Conservation (phyloP, 2,113 vertebrate species). For the Neolamprologus toae region DNA sequence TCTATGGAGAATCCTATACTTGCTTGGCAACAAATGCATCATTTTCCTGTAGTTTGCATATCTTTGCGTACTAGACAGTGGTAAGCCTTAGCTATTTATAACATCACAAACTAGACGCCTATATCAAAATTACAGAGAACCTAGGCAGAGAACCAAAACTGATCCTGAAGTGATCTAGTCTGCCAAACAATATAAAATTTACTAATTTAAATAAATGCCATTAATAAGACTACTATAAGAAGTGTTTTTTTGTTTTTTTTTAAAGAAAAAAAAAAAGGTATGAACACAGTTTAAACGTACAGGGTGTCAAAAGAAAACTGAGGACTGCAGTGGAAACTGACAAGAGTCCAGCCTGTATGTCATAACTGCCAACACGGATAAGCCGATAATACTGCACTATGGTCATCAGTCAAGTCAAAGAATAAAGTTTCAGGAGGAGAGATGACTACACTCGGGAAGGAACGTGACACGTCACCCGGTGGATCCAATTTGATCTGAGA, state of each 20-base stretch:
- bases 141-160: background rate
- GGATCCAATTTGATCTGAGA: constrained; percentile 4
- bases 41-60: background rate
- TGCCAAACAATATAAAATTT: background rate
- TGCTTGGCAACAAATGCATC: background rate
- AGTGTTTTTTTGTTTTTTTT: background rate
- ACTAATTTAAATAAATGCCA: background rate
- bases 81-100: background rate
- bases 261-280: background rate
- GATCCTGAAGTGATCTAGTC: background rate
- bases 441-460: background rate
- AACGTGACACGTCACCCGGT: constrained; percentile 9
- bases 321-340: background rate
- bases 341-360: background rate
- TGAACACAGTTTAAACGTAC: background rate
- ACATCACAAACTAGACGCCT: background rate
- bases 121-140: background rate
- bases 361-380: background rate
- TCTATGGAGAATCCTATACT: background rate
- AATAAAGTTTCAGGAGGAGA: constrained; percentile 6
- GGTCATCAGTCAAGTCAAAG: constrained; percentile 6
- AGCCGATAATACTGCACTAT: background rate
- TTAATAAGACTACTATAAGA: background rate
- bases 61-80: background rate
- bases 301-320: background rate